Evolutionary conservation across 2,113 vertebrate genomes (phyloP).

Genomic region (Malurus melanocephalus): DNA sequence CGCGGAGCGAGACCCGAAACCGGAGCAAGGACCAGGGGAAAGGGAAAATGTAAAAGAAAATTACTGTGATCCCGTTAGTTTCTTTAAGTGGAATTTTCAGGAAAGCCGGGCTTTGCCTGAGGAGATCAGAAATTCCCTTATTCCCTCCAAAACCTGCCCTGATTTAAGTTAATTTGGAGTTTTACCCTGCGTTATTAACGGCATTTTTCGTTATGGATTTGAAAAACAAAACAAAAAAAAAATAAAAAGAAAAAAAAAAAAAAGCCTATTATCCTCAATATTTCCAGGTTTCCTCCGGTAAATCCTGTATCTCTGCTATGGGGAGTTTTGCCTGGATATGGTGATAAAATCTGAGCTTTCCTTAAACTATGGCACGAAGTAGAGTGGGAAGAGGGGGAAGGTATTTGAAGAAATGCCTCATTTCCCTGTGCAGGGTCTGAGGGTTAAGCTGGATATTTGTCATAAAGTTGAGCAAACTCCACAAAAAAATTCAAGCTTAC

Average conservation of each 20-base stretch:
- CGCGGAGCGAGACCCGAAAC: neutral
- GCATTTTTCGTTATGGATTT: neutral
- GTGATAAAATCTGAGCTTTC: neutral
- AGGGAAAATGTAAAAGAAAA: neutral
- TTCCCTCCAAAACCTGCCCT: neutral
- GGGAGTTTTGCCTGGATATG: neutral
- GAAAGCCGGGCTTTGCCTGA: neutral
- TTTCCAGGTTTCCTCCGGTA: neutral
- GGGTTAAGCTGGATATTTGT: neutral
- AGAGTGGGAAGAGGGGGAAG: neutral
- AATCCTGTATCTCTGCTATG: neutral
- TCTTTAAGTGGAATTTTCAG: neutral
- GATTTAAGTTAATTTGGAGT: neutral
- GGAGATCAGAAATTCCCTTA: neutral
- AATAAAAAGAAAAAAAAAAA: neutral
- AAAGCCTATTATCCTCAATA: neutral
- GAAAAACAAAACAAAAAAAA: neutral
- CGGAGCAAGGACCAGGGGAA: neutral
- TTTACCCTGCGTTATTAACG: neutral
- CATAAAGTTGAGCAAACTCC: neutral
- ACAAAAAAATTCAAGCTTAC: neutral
- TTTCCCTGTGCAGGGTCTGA: neutral
- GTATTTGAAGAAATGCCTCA: neutral
- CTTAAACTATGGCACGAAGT: neutral
- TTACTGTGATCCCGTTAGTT: neutral